Percentiles rank a stretch among this genome's conserved stretches.
Conservation (phyloP, 2,113 vertebrate genomes). For the Coregonus clupeaformis region DNA sequence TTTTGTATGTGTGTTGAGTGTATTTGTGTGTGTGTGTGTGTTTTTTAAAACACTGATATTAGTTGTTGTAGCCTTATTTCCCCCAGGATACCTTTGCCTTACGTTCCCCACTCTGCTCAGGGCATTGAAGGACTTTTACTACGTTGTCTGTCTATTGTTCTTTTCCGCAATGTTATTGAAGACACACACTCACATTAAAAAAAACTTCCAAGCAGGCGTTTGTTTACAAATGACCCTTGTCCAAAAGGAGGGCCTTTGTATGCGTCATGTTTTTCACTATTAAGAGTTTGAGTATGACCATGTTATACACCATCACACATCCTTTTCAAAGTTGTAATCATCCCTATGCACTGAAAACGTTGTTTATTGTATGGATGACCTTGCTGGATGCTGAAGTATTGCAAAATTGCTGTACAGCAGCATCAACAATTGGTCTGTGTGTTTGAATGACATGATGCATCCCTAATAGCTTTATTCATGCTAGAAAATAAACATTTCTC, state of each 20-base stretch:
- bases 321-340: not conserved
- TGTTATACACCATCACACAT: no score
- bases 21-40: not conserved
- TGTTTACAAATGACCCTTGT: no score
- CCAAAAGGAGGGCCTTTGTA: no score
- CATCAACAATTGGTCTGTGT: no score
- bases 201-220: not conserved
- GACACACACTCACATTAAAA: not conserved
- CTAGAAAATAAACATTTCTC: no score
- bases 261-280: no score
- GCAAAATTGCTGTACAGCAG: no score
- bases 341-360: not conserved
- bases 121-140: conserved; percentile 12
- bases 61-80: conserved; percentile 10
- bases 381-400: no score
- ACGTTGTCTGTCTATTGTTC: not conserved
- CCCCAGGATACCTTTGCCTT: conserved; percentile 25
- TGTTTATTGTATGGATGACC: no score
- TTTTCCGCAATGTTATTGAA: not conserved
- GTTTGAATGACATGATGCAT: no score
- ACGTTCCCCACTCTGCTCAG: conserved; percentile 35
- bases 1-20: not conserved
- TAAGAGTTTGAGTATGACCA: no score
- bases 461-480: no score
- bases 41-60: not conserved